Evolutionary conservation across 2,888 invertebrate species (phyloP).

Genomic region (Scaptomyza parva): DNA sequence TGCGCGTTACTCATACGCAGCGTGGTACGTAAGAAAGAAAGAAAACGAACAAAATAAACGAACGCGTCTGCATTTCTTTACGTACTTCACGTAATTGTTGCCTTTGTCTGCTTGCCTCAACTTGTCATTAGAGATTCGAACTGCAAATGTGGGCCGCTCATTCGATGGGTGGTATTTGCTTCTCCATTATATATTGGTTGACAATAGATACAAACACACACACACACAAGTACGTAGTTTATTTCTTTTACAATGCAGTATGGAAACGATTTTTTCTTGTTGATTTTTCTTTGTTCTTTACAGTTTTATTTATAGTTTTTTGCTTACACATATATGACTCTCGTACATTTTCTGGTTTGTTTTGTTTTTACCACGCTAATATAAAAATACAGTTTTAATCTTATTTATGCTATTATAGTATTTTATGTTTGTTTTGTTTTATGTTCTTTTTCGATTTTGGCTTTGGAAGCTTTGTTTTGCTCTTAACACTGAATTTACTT

Average conservation of each 20-base stretch:
- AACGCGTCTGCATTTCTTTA: conserved; percentile 66
- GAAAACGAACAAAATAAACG: too few relatives aligned
- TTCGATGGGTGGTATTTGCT: conserved; percentile 10
- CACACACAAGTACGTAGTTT: conserved; percentile 1
- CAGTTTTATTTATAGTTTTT: conserved; percentile 53
- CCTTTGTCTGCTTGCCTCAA: conserved; percentile 44
- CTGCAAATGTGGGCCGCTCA: background rate
- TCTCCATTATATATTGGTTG: conserved; percentile 36
- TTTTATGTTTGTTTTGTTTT: conserved; percentile 6
- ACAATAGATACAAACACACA: conserved; percentile 8
- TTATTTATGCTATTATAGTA: conserved; percentile 35
- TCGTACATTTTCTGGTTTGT: conserved; percentile 55
- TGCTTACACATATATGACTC: conserved; percentile 60
- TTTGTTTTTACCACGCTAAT: conserved; percentile 55
- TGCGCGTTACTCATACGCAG: conserved; percentile 66
- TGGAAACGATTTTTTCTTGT: conserved; percentile 28
- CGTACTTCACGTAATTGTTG: conserved; percentile 50
- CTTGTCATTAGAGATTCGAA: conserved; percentile 53
- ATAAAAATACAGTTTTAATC: conserved; percentile 74
- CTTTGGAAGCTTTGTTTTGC: conserved; percentile 72
- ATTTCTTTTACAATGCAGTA: conserved; percentile 11
- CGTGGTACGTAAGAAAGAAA: conserved; percentile 27
- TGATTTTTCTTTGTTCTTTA: conserved; percentile 35
- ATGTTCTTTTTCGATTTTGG: conserved; percentile 38
- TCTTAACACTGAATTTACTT: conserved; percentile 49